Conservation (phyloP, 2,888 invertebrate species). For the Drosophila quasianomalipes region DNA sequence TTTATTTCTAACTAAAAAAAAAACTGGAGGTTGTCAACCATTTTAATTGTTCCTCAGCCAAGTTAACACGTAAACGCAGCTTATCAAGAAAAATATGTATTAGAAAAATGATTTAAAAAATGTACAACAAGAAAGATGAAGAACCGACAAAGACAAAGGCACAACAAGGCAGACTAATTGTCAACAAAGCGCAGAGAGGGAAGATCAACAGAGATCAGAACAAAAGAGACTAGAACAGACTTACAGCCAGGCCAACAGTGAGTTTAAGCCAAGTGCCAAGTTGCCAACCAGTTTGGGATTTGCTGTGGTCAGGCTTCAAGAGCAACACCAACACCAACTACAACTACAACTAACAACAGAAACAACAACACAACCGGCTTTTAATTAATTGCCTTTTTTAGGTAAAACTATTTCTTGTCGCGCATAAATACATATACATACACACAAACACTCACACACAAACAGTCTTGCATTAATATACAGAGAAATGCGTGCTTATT, state of each 20-base stretch:
- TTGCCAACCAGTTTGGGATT: slow-evolving; percentile 67
- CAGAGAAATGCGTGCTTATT: slow-evolving; percentile 46
- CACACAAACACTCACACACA: slow-evolving; percentile 5
- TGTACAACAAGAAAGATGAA: slow-evolving; percentile 18
- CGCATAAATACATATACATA: slow-evolving; percentile 24
- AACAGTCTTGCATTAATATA: slow-evolving; percentile 5
- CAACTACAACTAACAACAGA: slow-evolving; percentile 29
- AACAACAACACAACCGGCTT: slow-evolving; percentile 68
- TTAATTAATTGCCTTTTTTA: slow-evolving; percentile 83
- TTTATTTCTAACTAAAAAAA: slow-evolving; percentile 39
- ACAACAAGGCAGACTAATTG: slow-evolving; percentile 53
- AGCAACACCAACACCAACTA: slow-evolving; percentile 13
- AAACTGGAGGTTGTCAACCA: slow-evolving; percentile 28
- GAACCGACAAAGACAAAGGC: slow-evolving; percentile 43
- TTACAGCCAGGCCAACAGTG: slow-evolving; percentile 25
- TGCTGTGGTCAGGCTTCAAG: slow-evolving; percentile 25
- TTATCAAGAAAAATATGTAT: slow-evolving; percentile 52
- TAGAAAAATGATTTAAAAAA: slow-evolving; percentile 58
- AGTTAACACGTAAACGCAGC: slow-evolving; percentile 44
- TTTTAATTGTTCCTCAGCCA: slow-evolving; percentile 60
- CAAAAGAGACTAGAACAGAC: slow-evolving; percentile 47
- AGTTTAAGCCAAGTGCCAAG: slow-evolving; percentile 35
- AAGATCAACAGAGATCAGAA: slow-evolving; percentile 49
- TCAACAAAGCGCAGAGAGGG: slow-evolving; percentile 44
- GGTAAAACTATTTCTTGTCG: slow-evolving; percentile 79